These are phyloP conservation scores for Pterocles orientalis DNA, from an alignment of 2,113 vertebrate genomes.

Conservation along the genomic window DNA sequence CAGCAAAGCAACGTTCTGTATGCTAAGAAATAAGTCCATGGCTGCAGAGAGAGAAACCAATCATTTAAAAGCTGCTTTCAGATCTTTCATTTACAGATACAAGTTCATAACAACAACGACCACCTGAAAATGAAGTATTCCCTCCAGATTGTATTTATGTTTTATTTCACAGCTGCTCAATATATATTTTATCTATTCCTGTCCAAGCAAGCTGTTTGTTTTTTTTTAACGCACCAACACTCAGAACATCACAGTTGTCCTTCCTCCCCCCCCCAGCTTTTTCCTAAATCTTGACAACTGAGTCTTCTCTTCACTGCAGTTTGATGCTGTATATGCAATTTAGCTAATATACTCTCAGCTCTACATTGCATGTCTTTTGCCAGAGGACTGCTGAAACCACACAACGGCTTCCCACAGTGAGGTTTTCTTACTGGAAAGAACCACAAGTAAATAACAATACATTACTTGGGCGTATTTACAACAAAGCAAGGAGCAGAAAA, in stretches of 20 bases:
- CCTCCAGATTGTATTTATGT: not conserved
- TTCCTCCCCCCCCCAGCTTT: not conserved
- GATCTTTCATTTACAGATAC: not conserved
- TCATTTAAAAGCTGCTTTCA: not conserved
- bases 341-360: slow-evolving; percentile 4
- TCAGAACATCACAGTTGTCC: not conserved
- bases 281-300: not conserved
- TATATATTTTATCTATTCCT: not conserved
- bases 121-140: slow-evolving; percentile 4
- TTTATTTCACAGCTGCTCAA: slow-evolving; percentile 8
- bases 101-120: not conserved
- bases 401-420: slow-evolving; percentile 53
- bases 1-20: not conserved
- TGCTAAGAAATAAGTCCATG: not conserved
- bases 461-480: slow-evolving; percentile 50
- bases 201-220: not conserved
- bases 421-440: slow-evolving; percentile 57
- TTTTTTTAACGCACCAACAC: not conserved
- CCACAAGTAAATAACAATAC: slow-evolving; percentile 57
- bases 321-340: not conserved
- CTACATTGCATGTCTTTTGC: slow-evolving; percentile 39
- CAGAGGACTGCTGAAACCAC: slow-evolving; percentile 48
- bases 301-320: not conserved
- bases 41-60: not conserved
- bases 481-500: slow-evolving; percentile 57